A percentile compares a stretch with the other conserved stretches of the same genome.
phyloP scores from a whole-genome alignment of 2,888 invertebrate species.

The Trachelus tabidus region DNA sequence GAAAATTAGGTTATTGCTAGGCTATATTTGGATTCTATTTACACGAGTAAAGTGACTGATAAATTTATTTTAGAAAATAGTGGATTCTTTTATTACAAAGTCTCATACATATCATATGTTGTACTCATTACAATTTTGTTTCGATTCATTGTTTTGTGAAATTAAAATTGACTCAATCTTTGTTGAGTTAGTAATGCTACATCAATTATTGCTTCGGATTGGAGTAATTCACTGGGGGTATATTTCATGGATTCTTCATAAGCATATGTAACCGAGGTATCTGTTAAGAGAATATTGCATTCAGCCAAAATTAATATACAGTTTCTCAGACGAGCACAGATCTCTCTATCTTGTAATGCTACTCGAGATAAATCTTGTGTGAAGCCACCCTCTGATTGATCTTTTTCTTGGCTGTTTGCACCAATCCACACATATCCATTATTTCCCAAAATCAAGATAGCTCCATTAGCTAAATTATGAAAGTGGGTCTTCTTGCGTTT shows the following conservation, averaged over 20 bases:
- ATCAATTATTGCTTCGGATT: slow-evolving; percentile 87
- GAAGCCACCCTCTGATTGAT: slow-evolving; percentile 79
- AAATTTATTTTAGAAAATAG: neutral
- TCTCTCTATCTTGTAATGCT: slow-evolving; percentile 79
- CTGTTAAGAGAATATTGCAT: slow-evolving; percentile 90
- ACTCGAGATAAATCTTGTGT: slow-evolving; percentile 78
- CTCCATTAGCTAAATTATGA: slow-evolving; percentile 91
- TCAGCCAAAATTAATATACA: slow-evolving; percentile 88
- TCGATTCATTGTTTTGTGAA: neutral
- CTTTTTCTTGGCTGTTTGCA: slow-evolving; percentile 74
- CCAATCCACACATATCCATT: slow-evolving; percentile 97
- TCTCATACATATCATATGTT: neutral
- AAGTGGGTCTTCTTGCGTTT: slow-evolving; percentile 96
- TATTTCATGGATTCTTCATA: slow-evolving; percentile 91
- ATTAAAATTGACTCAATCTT: slow-evolving; percentile 65
- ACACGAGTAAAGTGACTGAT: neutral
- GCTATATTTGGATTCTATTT: neutral
- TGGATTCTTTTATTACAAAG: neutral
- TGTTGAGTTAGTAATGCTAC: slow-evolving; percentile 84
- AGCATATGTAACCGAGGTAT: slow-evolving; percentile 91
- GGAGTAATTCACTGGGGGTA: slow-evolving; percentile 79
- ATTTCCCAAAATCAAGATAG: slow-evolving; percentile 93
- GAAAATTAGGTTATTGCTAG: neutral
- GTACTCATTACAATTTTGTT: neutral
- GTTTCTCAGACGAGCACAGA: slow-evolving; percentile 89